Conservation (phyloP, 1,140 invertebrate species). For the Leucophenga varia region DNA sequence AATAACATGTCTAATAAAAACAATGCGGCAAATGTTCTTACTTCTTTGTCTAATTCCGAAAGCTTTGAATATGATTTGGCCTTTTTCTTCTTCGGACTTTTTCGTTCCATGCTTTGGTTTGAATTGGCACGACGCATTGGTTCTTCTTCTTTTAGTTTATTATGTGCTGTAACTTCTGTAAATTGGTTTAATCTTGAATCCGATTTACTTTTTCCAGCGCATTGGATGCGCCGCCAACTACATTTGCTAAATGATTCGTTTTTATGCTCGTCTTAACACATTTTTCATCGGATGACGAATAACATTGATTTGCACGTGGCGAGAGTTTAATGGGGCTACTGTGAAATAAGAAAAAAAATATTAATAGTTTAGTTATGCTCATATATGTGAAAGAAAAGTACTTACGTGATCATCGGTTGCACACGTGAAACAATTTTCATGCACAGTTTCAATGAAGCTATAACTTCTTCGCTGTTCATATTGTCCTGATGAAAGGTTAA, state of each 20-base stretch:
- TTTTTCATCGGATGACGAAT: constrained; percentile 16
- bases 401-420: constrained; percentile 64
- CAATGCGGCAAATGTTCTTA: no score
- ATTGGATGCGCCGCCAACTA: constrained; percentile 9
- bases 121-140: constrained; percentile 55
- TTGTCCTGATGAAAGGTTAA: constrained; percentile 63
- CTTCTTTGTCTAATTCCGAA: constrained; percentile 59
- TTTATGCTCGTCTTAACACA: constrained; percentile 17
- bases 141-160: constrained; percentile 56
- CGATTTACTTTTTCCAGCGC: constrained; percentile 66
- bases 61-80: constrained; percentile 61
- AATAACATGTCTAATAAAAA: no score
- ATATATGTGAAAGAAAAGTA: not conserved
- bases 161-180: constrained; percentile 29
- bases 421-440: constrained; percentile 77
- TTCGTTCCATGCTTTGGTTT: constrained; percentile 59
- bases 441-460: constrained; percentile 67
- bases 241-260: constrained; percentile 19
- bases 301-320: constrained; percentile 9
- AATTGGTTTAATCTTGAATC: constrained; percentile 65
- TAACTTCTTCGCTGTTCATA: constrained; percentile 66
- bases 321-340: constrained; percentile 50
- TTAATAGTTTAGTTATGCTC: not conserved
- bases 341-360: constrained; percentile 5
- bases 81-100: constrained; percentile 59